A percentile compares a stretch with the other conserved stretches of the same genome.
These are phyloP conservation scores for Xiphydria camelus DNA, from an alignment of 2,888 invertebrate genomes.

Conservation along the genomic window DNA sequence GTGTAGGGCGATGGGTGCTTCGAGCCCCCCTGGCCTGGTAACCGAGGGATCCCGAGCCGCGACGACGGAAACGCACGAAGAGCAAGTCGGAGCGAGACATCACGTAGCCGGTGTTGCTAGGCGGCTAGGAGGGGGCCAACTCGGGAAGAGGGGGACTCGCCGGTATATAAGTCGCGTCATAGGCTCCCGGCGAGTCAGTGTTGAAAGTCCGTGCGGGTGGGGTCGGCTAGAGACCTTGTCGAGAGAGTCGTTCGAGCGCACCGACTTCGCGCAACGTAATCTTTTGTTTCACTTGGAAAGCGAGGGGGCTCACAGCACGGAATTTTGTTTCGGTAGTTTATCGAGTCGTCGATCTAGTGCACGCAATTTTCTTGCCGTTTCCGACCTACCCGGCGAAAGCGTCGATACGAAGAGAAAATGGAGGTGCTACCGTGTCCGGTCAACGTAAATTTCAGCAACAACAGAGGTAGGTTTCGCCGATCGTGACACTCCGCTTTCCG, in stretches of 20 bases:
- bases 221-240: conserved; percentile 6
- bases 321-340: too few species aligned
- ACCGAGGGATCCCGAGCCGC: conserved; percentile 19
- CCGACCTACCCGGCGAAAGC: too few species aligned
- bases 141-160: conserved; percentile 21
- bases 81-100: conserved; percentile 40
- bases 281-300: conserved; percentile 14
- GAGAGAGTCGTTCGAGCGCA: conserved; percentile 10
- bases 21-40: conserved; percentile 4
- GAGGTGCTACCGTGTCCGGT: conserved; percentile 80
- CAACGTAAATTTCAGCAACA: conserved; percentile 75
- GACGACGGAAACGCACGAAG: conserved; percentile 32
- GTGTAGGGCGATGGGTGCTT: conserved; percentile 24
- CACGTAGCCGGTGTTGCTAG: conserved; percentile 56
- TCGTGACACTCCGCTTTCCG: background rate
- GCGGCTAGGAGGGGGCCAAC: conserved; percentile 36
- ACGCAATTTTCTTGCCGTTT: too few species aligned
- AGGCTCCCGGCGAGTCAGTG: conserved; percentile 46
- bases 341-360: too few species aligned
- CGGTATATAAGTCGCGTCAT: conserved; percentile 51
- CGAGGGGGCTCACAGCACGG: too few species aligned
- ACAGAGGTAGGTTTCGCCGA: conserved; percentile 66
- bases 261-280: too few species aligned
- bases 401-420: conserved; percentile 62
- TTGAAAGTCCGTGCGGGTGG: conserved; percentile 25